Percentiles rank a stretch among this genome's conserved stretches.
Conservation (phyloP, 2,113 vertebrate species). For the Emydura subglobosa region DNA sequence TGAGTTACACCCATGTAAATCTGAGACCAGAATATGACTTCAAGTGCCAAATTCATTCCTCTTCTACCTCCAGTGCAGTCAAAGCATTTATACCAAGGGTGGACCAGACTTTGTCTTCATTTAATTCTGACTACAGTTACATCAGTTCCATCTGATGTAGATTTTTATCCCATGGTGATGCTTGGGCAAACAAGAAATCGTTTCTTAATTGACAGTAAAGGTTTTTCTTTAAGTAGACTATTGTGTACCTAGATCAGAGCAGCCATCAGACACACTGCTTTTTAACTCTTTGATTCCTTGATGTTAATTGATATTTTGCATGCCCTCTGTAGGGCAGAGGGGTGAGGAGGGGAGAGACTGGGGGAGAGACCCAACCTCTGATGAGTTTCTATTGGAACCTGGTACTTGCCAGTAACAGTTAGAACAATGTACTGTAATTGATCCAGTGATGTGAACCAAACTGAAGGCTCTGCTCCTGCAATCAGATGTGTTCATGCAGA, state of each 20-base stretch:
- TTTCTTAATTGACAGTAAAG: too few species aligned
- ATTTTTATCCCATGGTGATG: too few species aligned
- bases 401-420: not conserved
- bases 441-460: not conserved
- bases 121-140: not conserved
- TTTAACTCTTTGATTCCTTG: slow-evolving; percentile 43
- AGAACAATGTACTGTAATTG: not conserved
- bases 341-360: too few species aligned
- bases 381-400: not conserved
- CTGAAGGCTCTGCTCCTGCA: not conserved
- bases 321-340: not conserved
- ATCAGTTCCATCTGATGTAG: not conserved
- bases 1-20: not conserved
- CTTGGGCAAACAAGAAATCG: too few species aligned
- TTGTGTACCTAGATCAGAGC: slow-evolving; percentile 30
- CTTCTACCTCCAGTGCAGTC: not conserved
- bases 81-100: not conserved
- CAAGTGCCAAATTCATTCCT: not conserved
- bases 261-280: slow-evolving; percentile 42
- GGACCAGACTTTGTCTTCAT: not conserved
- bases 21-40: not conserved
- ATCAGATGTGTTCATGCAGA: not conserved
- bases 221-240: too few species aligned
- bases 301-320: slow-evolving; percentile 2
- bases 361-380: too few species aligned